Evolutionary conservation across 2,888 invertebrate genomes (phyloP).

Genomic region (Elgonia sp.): DNA sequence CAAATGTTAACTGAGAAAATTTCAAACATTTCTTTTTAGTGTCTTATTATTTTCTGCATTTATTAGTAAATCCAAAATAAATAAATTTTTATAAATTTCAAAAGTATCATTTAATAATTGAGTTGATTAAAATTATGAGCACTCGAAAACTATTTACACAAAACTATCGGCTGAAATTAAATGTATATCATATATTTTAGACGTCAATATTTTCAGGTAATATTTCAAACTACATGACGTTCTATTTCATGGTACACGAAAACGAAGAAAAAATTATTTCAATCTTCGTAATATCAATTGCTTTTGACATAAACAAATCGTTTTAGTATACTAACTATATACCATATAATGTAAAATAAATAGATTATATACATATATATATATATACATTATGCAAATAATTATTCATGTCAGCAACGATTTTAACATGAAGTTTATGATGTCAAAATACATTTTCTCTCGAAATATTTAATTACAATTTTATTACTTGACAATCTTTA

Average conservation of each 20-base stretch:
- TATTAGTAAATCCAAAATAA: too few relatives aligned
- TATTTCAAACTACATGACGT: slow-evolving; percentile 21
- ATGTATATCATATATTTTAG: slow-evolving; percentile 1
- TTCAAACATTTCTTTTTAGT: neutral
- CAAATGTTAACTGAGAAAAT: neutral
- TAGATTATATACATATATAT: too few relatives aligned
- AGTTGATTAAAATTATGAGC: too few relatives aligned
- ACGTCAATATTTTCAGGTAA: slow-evolving; percentile 18
- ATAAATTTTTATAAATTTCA: too few relatives aligned
- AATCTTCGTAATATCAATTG: neutral
- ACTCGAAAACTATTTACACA: neutral
- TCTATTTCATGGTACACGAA: neutral
- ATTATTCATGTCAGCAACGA: too few relatives aligned
- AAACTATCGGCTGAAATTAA: neutral
- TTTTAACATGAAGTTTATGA: too few relatives aligned
- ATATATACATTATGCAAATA: too few relatives aligned
- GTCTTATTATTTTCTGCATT: too few relatives aligned
- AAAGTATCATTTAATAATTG: too few relatives aligned
- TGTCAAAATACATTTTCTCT: neutral
- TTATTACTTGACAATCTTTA: slow-evolving; percentile 27
- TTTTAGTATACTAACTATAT: too few relatives aligned
- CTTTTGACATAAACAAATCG: neutral
- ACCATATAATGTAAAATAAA: too few relatives aligned
- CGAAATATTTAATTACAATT: slow-evolving; percentile 17
- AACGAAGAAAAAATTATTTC: slow-evolving; percentile 2